Conservation (phyloP, 2,888 invertebrate genomes). For the Tolmerus cingulatus region DNA sequence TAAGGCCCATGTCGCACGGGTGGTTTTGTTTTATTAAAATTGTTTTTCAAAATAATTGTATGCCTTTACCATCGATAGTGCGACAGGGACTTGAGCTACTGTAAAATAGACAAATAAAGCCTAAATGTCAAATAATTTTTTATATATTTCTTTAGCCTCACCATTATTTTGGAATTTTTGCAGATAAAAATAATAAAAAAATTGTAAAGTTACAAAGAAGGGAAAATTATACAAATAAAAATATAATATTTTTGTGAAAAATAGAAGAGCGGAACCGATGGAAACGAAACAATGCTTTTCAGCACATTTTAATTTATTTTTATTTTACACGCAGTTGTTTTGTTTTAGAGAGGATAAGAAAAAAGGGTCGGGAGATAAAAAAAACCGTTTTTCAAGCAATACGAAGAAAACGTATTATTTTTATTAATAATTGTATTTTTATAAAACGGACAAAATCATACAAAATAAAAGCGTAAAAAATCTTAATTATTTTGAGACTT, state of each 20-base stretch:
- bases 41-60: neutral
- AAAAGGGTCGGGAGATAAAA: too few species aligned
- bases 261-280: neutral
- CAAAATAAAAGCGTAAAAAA: neutral
- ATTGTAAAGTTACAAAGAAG: neutral
- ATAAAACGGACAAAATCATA: neutral
- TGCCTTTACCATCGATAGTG: neutral
- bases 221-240: neutral
- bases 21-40: neutral
- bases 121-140: neutral
- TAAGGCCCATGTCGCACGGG: neutral
- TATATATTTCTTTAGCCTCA: neutral
- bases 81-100: neutral
- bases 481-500: neutral
- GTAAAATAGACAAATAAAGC: neutral
- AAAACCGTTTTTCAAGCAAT: neutral
- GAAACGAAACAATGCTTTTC: neutral
- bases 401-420: neutral
- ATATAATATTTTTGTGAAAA: neutral
- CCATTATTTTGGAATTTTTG: slow-evolving; percentile 19
- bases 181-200: neutral
- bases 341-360: neutral
- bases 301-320: neutral
- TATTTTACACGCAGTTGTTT: neutral
- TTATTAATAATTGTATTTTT: neutral